Percentiles rank a stretch among this genome's conserved stretches.
Conservation (phyloP, 2,113 vertebrate genomes). For the Typhlomys cinereus region DNA sequence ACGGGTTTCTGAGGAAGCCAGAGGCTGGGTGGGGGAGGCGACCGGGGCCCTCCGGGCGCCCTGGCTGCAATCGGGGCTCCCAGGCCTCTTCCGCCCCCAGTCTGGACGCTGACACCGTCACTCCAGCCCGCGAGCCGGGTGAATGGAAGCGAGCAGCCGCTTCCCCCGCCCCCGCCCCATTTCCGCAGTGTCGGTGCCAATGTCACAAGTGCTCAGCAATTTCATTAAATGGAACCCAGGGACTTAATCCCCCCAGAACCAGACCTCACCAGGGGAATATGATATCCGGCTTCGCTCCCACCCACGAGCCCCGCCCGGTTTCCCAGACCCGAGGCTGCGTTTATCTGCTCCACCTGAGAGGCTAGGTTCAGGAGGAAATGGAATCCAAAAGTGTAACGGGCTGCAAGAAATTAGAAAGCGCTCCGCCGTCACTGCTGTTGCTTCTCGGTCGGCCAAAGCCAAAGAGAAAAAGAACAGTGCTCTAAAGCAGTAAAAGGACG, state of each 20-base stretch:
- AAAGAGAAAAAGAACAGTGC: constrained; percentile 51
- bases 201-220: constrained; percentile 69
- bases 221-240: constrained; percentile 70
- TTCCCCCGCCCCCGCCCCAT: constrained; percentile 69
- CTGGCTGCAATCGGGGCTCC: not conserved
- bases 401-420: constrained; percentile 82
- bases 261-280: constrained; percentile 53
- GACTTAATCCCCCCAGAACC: constrained; percentile 22
- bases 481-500: constrained; percentile 69
- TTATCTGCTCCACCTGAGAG: constrained; percentile 68
- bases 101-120: not conserved
- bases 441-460: constrained; percentile 62
- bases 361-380: constrained; percentile 74
- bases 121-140: not conserved
- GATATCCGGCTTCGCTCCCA: constrained; percentile 61
- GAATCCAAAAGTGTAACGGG: constrained; percentile 79
- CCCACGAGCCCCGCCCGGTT: constrained; percentile 40
- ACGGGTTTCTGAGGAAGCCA: not conserved
- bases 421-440: not conserved
- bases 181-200: constrained; percentile 61
- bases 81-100: constrained; percentile 15
- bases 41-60: not conserved
- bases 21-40: not conserved
- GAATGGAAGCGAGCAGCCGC: constrained; percentile 43
- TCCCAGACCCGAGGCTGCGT: constrained; percentile 52